Evolutionary conservation across 2,113 vertebrate species (phyloP).

Genomic region (Porphyrio hochstetteri): DNA sequence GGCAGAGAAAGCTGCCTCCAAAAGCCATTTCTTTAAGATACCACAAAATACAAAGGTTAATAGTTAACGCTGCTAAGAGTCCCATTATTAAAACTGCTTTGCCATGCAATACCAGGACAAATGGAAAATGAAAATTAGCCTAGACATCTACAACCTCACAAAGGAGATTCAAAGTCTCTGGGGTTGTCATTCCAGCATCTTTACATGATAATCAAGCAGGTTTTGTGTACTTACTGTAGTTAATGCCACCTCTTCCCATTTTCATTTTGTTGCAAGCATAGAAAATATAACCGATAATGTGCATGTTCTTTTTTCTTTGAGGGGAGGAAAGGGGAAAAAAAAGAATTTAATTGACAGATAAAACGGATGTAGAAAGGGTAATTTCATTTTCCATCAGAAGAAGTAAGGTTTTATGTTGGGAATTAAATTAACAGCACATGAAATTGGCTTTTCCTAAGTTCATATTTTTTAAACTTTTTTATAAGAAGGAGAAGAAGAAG

Average conservation of each 20-base stretch:
- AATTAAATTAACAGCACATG: conserved; percentile 84
- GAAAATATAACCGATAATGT: conserved; percentile 69
- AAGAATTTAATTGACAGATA: conserved; percentile 77
- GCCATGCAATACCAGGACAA: conserved; percentile 56
- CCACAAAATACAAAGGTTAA: conserved; percentile 57
- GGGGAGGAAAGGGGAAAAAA: conserved; percentile 2
- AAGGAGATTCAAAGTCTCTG: conserved; percentile 19
- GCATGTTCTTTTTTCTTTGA: conserved; percentile 50
- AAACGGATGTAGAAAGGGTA: conserved; percentile 76
- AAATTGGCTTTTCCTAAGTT: conserved; percentile 81
- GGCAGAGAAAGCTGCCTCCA: neutral
- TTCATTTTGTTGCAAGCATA: conserved; percentile 61
- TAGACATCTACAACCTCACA: conserved; percentile 42
- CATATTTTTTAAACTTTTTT: conserved; percentile 69
- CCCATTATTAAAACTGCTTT: conserved; percentile 61
- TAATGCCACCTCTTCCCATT: conserved; percentile 57
- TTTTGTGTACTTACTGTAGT: conserved; percentile 49
- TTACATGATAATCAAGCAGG: conserved; percentile 56
- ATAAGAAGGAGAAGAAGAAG: conserved; percentile 7
- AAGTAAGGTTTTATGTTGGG: conserved; percentile 77
- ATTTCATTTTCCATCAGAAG: conserved; percentile 81
- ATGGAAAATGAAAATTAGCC: conserved; percentile 65
- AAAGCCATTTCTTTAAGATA: conserved; percentile 44
- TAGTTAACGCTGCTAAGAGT: conserved; percentile 1
- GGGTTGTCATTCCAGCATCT: conserved; percentile 54